A percentile compares a stretch with the other conserved stretches of the same genome.
phyloP scores from a whole-genome alignment of 2,113 vertebrate species.

The Esox niger region DNA sequence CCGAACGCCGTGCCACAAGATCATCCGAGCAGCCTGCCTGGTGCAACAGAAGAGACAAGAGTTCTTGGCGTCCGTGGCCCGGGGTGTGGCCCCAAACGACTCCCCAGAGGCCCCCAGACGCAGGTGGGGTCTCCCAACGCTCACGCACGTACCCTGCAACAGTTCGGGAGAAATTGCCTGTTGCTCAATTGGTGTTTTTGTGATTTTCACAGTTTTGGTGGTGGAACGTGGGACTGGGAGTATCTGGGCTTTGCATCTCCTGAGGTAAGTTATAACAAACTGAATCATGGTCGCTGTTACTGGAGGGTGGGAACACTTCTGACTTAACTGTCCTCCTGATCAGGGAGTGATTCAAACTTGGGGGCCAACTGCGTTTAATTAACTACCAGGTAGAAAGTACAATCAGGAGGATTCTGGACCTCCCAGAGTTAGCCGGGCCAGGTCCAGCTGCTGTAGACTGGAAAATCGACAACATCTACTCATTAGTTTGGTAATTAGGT shows the following conservation, averaged over 20 bases:
- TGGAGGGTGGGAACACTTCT: too few species aligned
- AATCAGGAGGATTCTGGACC: too few species aligned
- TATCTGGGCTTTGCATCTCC: constrained; percentile 98
- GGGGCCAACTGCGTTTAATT: too few species aligned
- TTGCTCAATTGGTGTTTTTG: not conserved
- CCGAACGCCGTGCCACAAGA: constrained; percentile 95
- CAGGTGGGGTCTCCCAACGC: constrained; percentile 72
- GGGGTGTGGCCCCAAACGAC: constrained; percentile 95
- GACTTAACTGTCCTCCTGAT: too few species aligned
- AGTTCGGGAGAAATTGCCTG: not conserved
- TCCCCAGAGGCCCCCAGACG: constrained; percentile 91
- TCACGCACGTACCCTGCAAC: not conserved
- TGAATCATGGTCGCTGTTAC: too few species aligned
- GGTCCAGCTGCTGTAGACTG: too few species aligned
- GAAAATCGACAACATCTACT: too few species aligned
- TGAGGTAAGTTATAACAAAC: constrained; percentile 78
- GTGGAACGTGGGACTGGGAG: constrained; percentile 98
- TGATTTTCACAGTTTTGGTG: constrained; percentile 88
- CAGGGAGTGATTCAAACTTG: too few species aligned
- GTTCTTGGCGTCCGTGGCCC: constrained; percentile 93
- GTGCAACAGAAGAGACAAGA: constrained; percentile 97
- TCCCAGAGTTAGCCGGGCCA: too few species aligned
- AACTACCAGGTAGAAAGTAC: too few species aligned
- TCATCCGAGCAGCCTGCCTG: constrained; percentile 93
- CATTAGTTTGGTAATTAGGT: too few species aligned